A percentile compares a stretch with the other conserved stretches of the same genome.
These are phyloP conservation scores for Brevimyrus niger DNA, from an alignment of 2,113 vertebrate species.

Conservation along the genomic window DNA sequence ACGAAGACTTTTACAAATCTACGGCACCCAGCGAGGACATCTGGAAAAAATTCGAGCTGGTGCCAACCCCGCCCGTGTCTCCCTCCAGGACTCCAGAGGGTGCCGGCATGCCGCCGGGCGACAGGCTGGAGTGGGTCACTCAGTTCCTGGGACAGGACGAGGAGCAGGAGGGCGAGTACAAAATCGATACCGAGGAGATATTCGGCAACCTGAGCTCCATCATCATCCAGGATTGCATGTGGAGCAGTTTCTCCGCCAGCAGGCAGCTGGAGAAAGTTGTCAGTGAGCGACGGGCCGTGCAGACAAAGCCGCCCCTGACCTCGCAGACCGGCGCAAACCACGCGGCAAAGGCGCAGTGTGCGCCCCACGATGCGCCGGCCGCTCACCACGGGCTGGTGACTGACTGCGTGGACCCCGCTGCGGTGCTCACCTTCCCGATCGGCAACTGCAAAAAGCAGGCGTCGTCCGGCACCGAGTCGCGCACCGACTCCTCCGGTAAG, in stretches of 20 bases:
- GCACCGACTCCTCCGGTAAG: constrained; percentile 88
- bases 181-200: constrained; percentile 60
- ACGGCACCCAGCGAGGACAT: constrained; percentile 92
- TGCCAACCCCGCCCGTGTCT: constrained; percentile 81
- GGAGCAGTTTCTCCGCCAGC: constrained; percentile 84
- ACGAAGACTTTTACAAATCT: constrained; percentile 85
- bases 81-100: constrained; percentile 63
- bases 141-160: constrained; percentile 74
- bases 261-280: constrained; percentile 80
- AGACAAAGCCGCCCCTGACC: constrained; percentile 33
- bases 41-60: constrained; percentile 97
- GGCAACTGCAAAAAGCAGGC: constrained; percentile 71
- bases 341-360: constrained; percentile 41
- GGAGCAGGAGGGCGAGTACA: constrained; percentile 62
- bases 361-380: constrained; percentile 48
- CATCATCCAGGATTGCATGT: constrained; percentile 90
- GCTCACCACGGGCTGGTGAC: constrained; percentile 55
- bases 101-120: constrained; percentile 55
- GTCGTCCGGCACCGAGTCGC: constrained; percentile 87
- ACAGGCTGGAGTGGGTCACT: constrained; percentile 68
- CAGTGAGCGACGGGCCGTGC: constrained; percentile 66
- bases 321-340: constrained; percentile 34
- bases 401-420: constrained; percentile 76
- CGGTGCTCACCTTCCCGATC: constrained; percentile 73
- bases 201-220: constrained; percentile 83